A percentile compares a stretch with the other conserved stretches of the same genome.
These are phyloP conservation scores for Parapristionchus giblindavisi DNA, from an alignment of 2,888 invertebrate genomes.

Conservation along the genomic window DNA sequence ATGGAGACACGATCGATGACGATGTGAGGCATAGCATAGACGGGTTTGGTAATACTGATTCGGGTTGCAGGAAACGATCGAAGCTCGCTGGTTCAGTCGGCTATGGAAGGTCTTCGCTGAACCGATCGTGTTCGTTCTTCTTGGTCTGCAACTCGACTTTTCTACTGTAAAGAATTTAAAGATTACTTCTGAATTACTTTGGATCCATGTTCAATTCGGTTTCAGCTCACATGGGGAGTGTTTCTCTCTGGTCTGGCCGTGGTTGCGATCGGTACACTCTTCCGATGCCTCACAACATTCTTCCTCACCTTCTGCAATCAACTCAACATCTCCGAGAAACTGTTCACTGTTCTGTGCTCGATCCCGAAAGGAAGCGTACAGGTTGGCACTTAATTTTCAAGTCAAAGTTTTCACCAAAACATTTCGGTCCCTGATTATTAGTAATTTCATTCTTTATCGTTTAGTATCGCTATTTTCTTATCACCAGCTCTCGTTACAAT, in stretches of 20 bases:
- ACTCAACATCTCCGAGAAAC: slow-evolving; percentile 31
- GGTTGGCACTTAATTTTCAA: slow-evolving; percentile 5
- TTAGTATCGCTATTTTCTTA: too few species aligned
- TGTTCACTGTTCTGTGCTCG: slow-evolving; percentile 33
- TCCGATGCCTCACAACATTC: slow-evolving; percentile 32
- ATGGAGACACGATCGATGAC: slow-evolving; percentile 29
- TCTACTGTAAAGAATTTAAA: not conserved
- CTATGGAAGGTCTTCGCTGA: slow-evolving; percentile 34
- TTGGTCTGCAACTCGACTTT: slow-evolving; percentile 36
- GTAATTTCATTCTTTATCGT: too few species aligned
- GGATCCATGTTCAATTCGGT: too few species aligned
- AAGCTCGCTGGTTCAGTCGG: slow-evolving; percentile 34
- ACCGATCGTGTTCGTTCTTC: slow-evolving; percentile 33
- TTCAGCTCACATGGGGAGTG: slow-evolving; percentile 32
- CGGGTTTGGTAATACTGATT: not conserved
- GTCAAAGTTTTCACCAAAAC: too few species aligned
- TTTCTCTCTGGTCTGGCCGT: slow-evolving; percentile 37
- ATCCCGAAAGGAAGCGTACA: slow-evolving; percentile 33
- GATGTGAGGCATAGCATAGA: not conserved
- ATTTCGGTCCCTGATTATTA: too few species aligned
- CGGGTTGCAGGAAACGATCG: slow-evolving; percentile 35
- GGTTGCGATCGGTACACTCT: slow-evolving; percentile 23
- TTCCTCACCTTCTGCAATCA: slow-evolving; percentile 34
- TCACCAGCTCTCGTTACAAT: too few species aligned
- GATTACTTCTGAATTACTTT: not conserved